Conservation (phyloP, 1,140 invertebrate genomes). For the Bombus haemorrhoidalis region DNA sequence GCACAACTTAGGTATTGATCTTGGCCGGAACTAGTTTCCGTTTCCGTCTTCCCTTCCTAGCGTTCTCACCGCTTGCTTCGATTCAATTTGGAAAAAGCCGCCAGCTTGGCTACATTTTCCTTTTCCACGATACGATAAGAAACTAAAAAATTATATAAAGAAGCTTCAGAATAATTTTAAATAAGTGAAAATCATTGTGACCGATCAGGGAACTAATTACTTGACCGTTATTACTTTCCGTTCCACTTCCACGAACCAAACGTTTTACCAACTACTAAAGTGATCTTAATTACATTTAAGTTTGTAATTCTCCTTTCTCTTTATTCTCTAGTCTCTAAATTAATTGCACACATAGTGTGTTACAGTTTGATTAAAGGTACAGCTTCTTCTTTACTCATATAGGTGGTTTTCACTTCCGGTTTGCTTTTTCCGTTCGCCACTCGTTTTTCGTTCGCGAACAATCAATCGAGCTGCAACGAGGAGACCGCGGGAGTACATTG, state of each 20-base stretch:
- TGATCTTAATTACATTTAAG: background rate
- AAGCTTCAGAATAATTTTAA: background rate
- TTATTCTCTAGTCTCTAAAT: background rate
- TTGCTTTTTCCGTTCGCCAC: background rate
- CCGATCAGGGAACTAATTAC: background rate
- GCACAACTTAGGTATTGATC: constrained; percentile 81
- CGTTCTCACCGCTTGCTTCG: constrained; percentile 6
- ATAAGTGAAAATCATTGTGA: background rate
- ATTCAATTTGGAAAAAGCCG: constrained; percentile 20
- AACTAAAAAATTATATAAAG: background rate
- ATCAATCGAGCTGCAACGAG: constrained; percentile 39
- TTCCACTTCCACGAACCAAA: background rate
- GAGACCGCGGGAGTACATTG: constrained; percentile 37
- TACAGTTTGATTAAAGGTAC: background rate
- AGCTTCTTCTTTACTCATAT: background rate
- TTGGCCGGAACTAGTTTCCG: constrained; percentile 81
- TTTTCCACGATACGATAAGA: background rate
- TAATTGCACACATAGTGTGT: background rate
- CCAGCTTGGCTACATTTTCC: background rate
- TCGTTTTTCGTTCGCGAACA: constrained; percentile 26
- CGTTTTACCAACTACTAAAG: background rate
- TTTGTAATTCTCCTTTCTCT: background rate
- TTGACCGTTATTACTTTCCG: background rate
- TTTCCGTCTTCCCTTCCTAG: constrained; percentile 66
- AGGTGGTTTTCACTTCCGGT: background rate